phyloP scores from a whole-genome alignment of 2,113 vertebrate genomes.

The Saguinus midas region DNA sequence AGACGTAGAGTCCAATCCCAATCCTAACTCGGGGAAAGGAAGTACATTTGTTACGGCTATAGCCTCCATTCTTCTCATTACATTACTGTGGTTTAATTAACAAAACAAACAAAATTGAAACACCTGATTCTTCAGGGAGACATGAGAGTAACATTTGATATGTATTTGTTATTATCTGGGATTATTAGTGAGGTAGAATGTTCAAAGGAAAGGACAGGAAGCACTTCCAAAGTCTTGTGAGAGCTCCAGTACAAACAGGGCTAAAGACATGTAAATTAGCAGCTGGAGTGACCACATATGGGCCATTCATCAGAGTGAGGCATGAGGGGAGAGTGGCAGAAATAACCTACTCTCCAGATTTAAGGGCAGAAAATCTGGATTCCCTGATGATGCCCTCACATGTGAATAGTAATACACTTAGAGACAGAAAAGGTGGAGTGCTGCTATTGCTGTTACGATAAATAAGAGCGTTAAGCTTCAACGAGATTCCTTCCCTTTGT shows the following conservation, averaged over 20 bases:
- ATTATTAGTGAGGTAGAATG: neutral
- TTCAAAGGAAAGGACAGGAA: neutral
- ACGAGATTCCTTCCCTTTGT: neutral
- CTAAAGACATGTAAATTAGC: neutral
- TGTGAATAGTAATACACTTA: neutral
- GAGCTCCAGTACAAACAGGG: neutral
- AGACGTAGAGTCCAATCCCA: no score
- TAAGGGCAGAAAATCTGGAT: neutral
- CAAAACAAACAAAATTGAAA: neutral
- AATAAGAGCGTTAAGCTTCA: neutral
- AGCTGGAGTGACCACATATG: neutral
- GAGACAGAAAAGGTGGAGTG: neutral
- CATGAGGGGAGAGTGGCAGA: neutral
- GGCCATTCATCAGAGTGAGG: neutral
- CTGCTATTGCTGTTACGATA: neutral
- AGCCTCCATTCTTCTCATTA: neutral
- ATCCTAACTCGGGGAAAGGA: neutral
- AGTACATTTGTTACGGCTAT: neutral
- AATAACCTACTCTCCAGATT: neutral
- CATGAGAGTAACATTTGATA: neutral
- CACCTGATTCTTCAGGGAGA: neutral
- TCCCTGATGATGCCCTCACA: neutral
- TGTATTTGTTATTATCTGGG: no score
- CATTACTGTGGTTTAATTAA: neutral
- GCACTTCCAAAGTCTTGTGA: neutral